Base-by-base conservation (phyloP, 2,797 vertebrate genomes). In the Sebastes trivittatus region DNA sequence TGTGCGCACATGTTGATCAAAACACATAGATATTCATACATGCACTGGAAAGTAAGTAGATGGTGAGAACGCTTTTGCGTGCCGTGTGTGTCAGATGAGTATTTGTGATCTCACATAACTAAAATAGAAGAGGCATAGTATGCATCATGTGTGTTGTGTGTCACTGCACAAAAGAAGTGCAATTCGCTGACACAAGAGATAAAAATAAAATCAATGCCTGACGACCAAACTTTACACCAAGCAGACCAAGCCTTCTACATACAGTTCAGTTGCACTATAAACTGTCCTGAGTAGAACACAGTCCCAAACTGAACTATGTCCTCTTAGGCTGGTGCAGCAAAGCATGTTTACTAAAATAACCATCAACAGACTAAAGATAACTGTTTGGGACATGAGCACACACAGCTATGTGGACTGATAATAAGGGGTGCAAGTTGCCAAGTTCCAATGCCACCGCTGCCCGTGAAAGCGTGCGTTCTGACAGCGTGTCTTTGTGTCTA, bases 401-500 rank as follows among this genome's bases (percentile, higher is more conserved):
- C 75, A 58, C 63, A 74, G 86, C 86, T 86, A 85, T 90, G 87
- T 75, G 85, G 70, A 72, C 85, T 81, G 90, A 93, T 92, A 90
- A 93, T 84, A 88, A 81, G 83, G 74, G 74, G 77, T 68, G 72
- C 63, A 73, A 78, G 78, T 87, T 78, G 82, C 87, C 87, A 87
- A 87, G 87, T 87, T 74, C 81, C 82, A 87, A 58, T 89, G 82
- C 85, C 88, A 78, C 83, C 25, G 72, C 89, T 83, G 89, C 88
- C 84, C 60, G 81, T 84, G 88, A 88, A 89, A 82, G 84, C 91
- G 69, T 83, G 78, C 76, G 77, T 88, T 90, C 82, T 92, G 89
- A 89, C 87, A 85, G 74, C 55, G 60, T 89, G 85, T 88, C 92
- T 90, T 90, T 91, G 92, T 85, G 42, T 92, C 90, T 95, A 93